Evolutionary conservation across 1,140 invertebrate genomes (phyloP), one percentile per base, ranked within the genome.

Genomic region (Adelges cooleyi): DNA sequence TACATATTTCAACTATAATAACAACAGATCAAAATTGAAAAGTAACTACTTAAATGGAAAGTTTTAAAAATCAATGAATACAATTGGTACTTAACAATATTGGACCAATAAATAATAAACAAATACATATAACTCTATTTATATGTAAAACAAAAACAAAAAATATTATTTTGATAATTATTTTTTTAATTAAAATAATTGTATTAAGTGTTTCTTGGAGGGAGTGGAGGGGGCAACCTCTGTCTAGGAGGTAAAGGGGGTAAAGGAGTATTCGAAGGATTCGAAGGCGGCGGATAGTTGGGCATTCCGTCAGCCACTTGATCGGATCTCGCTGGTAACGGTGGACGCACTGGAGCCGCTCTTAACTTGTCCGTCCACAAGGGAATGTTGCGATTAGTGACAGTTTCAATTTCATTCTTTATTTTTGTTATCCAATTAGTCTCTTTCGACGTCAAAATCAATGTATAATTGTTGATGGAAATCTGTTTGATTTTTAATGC

Each of bases 401-500:
- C 44, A 17, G 54, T 59, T 59, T 59, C 54, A 33, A 59, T 59
- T 17, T 59, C 54, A 44, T 27, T 59, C 44, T 59, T 46, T 29
- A 59, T 59, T 18, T 15, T 20, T 20, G 8, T 13, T 44, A 40
- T n/a, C 54, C 54, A 59, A 59, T 59, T 44, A 2, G 40, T 44
- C 42, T 59, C 11, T 44, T 18, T 59, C 4, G 54, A n/a, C 15
- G 54, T 44, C 18, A 59, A 59, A 59, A 46, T 59, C 27, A 59
- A 11, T 1, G 54, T 59, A 46, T 59, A 46, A 2, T 46, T 46
- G 10, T 59, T 46, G 17, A 59, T 59, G 8, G 54, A 59, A 17
- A 59, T 59, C 44, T 59, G 54, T 59, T 59, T 59, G 27, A 59
- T 59, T 59, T 59, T 59, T 29, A 59, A 46, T 17, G 54, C 54